These are phyloP conservation scores for Onychomys arenicola DNA, from an alignment of 2,797 vertebrate genomes.

Conservation along the genomic window DNA sequence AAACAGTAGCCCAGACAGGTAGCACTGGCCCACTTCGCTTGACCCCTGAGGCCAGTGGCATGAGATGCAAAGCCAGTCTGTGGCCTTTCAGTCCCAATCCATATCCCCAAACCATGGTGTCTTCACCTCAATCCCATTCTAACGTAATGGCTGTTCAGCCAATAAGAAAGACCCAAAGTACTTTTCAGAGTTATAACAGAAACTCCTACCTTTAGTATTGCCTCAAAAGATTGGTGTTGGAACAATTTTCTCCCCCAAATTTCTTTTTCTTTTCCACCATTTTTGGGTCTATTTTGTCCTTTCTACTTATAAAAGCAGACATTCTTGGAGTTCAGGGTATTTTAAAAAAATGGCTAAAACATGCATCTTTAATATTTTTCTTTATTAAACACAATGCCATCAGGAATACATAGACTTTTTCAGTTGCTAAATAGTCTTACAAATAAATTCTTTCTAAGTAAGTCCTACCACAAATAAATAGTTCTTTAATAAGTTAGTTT, in stretches of 20 bases:
- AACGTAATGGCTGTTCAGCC: neutral
- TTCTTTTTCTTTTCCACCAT: conserved; percentile 57
- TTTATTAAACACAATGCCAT: conserved; percentile 15
- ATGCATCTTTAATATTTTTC: conserved; percentile 9
- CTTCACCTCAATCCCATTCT: neutral
- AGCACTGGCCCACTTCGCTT: neutral
- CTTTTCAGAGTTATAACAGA: conserved; percentile 53
- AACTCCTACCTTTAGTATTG: conserved; percentile 51
- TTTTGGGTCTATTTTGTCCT: conserved; percentile 28
- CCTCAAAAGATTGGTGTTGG: conserved; percentile 66
- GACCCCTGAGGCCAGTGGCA: neutral
- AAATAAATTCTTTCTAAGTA: conserved; percentile 25
- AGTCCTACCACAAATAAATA: conserved; percentile 69
- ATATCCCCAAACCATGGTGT: neutral
- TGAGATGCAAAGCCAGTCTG: neutral
- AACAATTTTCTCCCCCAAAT: conserved; percentile 63
- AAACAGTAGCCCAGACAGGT: neutral
- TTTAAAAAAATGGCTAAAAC: conserved; percentile 73
- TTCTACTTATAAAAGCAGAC: conserved; percentile 68
- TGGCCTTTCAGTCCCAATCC: neutral
- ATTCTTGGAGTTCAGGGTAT: conserved; percentile 54
- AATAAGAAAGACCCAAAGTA: neutral
- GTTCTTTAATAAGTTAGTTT: conserved; percentile 74
- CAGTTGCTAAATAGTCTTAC: conserved; percentile 72
- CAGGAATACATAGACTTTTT: conserved; percentile 54